These are phyloP conservation scores for Catharus minimus DNA, from an alignment of 2,113 vertebrate genomes.

Conservation along the genomic window DNA sequence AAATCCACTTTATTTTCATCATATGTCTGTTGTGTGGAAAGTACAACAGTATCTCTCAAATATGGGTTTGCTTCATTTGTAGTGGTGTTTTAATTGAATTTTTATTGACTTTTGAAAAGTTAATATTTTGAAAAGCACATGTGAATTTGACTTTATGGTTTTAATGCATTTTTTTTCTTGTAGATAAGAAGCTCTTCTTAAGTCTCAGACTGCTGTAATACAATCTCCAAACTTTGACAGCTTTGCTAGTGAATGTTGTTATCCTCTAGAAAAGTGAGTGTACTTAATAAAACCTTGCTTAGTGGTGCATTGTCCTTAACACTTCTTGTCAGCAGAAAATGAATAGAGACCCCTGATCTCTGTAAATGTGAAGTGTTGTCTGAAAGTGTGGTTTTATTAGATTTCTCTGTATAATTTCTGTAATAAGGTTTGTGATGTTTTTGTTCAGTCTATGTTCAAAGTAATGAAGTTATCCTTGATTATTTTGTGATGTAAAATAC, in stretches of 20 bases:
- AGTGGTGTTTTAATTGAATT: neutral
- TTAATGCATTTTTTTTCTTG: neutral
- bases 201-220: neutral
- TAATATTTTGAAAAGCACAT: too few relatives aligned
- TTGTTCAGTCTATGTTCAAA: neutral
- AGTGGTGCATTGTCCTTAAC: neutral
- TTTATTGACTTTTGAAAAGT: neutral
- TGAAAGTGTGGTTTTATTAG: neutral
- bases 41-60: fast-evolving
- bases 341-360: neutral
- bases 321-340: neutral
- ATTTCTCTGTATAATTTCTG: neutral
- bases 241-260: neutral
- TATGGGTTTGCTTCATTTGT: neutral
- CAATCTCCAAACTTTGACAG: neutral
- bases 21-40: fast-evolving
- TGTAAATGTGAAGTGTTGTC: neutral
- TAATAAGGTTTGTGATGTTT: neutral
- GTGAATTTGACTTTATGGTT: neutral
- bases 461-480: neutral
- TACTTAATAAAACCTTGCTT: neutral
- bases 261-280: slow-evolving; percentile 35
- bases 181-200: neutral
- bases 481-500: neutral
- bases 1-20: neutral